A percentile compares a stretch with the other conserved stretches of the same genome.
phyloP scores from a whole-genome alignment of 2,888 invertebrate genomes.

The Erebia epiphron region DNA sequence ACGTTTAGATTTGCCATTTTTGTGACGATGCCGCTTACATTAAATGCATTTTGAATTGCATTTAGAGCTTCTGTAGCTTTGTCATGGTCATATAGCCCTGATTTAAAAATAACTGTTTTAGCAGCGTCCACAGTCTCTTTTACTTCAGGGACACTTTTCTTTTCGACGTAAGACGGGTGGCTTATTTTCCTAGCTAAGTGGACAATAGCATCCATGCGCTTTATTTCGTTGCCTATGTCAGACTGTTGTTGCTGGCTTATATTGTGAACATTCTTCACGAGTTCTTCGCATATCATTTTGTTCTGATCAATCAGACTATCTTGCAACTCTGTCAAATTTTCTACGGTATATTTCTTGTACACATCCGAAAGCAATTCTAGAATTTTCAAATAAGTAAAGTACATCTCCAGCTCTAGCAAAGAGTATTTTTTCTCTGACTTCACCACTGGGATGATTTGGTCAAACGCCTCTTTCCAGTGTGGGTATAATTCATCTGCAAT shows the following conservation, averaged over 20 bases:
- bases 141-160: conserved; percentile 42
- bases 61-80: conserved; percentile 49
- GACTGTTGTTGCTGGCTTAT: conserved; percentile 67
- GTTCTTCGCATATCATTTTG: conserved; percentile 48
- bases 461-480: conserved; percentile 23
- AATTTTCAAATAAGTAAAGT: conserved; percentile 47
- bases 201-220: conserved; percentile 58
- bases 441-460: conserved; percentile 23
- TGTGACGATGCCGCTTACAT: conserved; percentile 48
- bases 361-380: conserved; percentile 56
- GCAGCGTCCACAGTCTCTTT: conserved; percentile 43
- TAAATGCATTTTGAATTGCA: conserved; percentile 51
- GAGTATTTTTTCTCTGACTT: conserved; percentile 34
- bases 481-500: conserved; percentile 24
- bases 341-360: conserved; percentile 46
- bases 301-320: conserved; percentile 47
- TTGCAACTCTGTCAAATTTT: conserved; percentile 40
- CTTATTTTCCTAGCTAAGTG: conserved; percentile 50
- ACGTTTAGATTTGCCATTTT: conserved; percentile 81
- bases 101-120: conserved; percentile 47
- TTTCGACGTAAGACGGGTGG: conserved; percentile 40
- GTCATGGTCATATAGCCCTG: conserved; percentile 50
- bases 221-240: conserved; percentile 62
- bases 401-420: conserved; percentile 35
- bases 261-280: conserved; percentile 53